These are phyloP conservation scores for Callithrix jacchus DNA, from an alignment of 2,113 vertebrate genomes.

Conservation along the genomic window DNA sequence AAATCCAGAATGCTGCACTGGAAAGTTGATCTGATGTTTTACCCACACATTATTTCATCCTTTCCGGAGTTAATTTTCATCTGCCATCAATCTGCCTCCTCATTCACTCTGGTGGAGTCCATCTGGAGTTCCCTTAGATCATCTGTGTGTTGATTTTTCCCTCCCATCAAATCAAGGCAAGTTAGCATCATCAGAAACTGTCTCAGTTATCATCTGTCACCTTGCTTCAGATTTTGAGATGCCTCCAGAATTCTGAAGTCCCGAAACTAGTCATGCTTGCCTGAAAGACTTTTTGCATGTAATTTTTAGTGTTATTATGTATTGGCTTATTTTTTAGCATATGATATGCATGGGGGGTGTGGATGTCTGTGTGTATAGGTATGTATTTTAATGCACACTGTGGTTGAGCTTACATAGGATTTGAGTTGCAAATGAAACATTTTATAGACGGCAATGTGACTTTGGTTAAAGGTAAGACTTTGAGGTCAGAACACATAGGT, in stretches of 20 bases:
- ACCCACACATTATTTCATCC: neutral
- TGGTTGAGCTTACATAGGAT: neutral
- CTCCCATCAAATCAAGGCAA: conserved; percentile 17
- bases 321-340: neutral
- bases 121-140: conserved; percentile 20
- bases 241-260: neutral
- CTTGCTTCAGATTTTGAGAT: neutral
- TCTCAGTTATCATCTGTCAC: conserved; percentile 25
- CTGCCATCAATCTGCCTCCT: conserved; percentile 5
- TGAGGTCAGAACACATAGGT: neutral
- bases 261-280: neutral
- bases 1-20: neutral
- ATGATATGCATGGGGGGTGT: neutral
- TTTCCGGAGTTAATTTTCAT: conserved; percentile 48
- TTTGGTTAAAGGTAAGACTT: neutral
- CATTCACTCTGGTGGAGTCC: neutral
- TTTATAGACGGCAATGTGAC: neutral
- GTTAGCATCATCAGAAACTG: conserved; percentile 34
- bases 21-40: neutral
- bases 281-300: neutral
- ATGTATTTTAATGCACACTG: neutral
- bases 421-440: neutral
- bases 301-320: neutral
- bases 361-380: no score
- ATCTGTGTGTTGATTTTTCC: neutral